phyloP scores from a whole-genome alignment of 2,113 vertebrate genomes.

The Empidonax traillii region DNA sequence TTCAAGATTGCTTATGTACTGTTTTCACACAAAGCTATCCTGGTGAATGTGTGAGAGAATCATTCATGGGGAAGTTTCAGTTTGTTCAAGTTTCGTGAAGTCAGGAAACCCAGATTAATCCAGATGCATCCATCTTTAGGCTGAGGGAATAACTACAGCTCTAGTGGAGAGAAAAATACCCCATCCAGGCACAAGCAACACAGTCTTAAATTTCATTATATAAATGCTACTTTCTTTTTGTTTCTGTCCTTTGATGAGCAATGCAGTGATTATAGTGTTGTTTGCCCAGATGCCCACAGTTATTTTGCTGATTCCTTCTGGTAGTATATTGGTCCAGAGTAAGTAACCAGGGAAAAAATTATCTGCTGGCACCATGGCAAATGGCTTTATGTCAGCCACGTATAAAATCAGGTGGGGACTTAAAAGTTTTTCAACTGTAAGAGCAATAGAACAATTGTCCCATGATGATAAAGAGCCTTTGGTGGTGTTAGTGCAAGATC shows the following conservation, averaged over 20 bases:
- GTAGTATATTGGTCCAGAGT: neutral
- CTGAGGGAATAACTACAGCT: neutral
- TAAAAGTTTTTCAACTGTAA: neutral
- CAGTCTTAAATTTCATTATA: neutral
- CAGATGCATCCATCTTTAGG: neutral
- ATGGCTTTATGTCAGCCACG: neutral
- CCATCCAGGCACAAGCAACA: neutral
- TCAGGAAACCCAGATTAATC: neutral
- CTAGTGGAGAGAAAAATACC: neutral
- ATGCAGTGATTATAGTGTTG: neutral
- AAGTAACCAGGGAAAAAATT: neutral
- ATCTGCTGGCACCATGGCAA: neutral
- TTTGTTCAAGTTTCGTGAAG: neutral
- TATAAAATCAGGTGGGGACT: neutral
- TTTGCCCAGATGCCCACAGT: neutral
- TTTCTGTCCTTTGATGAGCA: neutral
- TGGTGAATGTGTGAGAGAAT: neutral
- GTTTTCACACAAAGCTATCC: neutral
- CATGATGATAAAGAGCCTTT: neutral
- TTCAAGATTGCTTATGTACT: neutral
- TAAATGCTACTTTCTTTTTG: neutral
- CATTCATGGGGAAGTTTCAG: neutral
- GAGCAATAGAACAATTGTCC: neutral
- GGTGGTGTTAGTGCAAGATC: neutral
- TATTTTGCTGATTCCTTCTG: neutral